Evolutionary conservation across 2,797 vertebrate genomes (phyloP), one percentile per base, ranked within the genome.

Genomic region (Pangasius djambal): DNA sequence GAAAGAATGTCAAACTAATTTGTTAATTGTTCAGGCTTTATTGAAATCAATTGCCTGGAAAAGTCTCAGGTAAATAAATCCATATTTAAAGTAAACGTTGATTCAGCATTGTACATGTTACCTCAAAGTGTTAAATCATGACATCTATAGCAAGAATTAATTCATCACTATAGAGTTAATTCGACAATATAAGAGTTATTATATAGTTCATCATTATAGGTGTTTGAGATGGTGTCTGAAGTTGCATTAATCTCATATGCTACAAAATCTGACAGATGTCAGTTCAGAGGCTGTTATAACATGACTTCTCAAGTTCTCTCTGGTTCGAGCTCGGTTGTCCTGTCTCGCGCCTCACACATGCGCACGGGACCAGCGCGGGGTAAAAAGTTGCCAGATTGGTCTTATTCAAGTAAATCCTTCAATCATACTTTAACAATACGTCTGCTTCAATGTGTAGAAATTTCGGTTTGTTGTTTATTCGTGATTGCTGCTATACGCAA

Each of bases 261-360:
- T 37, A 37, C 5, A 63, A 34, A 75, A 52, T 65, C 12, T 88
- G 87, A 88, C 69, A 88, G 67, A n/a, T 72, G 79, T 83, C 70
- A 57, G 37, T 0, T 40, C 18, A 6, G 6, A 10, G 22, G 34
- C 65, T 85, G 48, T 37, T 85, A 55, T 6, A 86, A 82, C 63
- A 28, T 59, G 86, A 82, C 77, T 82, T 70, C 77, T 81, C 31
- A 79, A 83, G 87, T 61, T 83, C 69, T 88, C 52, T n/a, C 87
- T 57, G 50, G 37, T n/a, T 67, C 34, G 25, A 83, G 20, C 65
- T 83, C 65, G 79, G 83, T 82, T 81, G 87, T 83, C 86, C 78
- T 70, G 55, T 74, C 65, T 44, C 34, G 67, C 69, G 48, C 78
- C 89, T 90, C 92, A 88, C 88, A 89, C 91, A 91, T 92, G 89